These are phyloP conservation scores for Gasteruption jaculator DNA, from an alignment of 2,888 invertebrate genomes.

Conservation along the genomic window DNA sequence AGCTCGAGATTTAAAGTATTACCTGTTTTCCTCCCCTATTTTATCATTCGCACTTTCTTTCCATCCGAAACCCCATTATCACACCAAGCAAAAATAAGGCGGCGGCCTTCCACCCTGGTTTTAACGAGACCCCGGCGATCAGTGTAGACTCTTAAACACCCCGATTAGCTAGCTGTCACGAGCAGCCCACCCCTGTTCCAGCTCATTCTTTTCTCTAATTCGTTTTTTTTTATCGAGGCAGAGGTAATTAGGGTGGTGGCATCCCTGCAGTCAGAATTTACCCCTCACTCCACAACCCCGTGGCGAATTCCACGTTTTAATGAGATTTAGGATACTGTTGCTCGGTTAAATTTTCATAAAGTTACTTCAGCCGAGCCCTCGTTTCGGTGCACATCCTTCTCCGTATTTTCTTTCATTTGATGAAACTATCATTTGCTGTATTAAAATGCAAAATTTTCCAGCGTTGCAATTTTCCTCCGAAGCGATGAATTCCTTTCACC, in stretches of 20 bases:
- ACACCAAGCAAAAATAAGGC: constrained; percentile 46
- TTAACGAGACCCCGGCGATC: constrained; percentile 50
- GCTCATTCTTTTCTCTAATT: constrained; percentile 51
- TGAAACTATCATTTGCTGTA: too few relatives aligned
- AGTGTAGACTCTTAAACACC: constrained; percentile 53
- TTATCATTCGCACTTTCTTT: constrained; percentile 23
- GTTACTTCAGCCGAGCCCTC: constrained; percentile 32
- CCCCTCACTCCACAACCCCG: constrained; percentile 19
- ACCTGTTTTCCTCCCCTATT: too few relatives aligned
- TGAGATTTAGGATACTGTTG: constrained; percentile 45
- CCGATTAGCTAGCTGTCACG: constrained; percentile 52
- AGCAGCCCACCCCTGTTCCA: constrained; percentile 48
- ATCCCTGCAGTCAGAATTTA: constrained; percentile 43
- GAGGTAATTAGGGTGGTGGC: constrained; percentile 51
- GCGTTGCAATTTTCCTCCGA: too few relatives aligned
- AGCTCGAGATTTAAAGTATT: too few relatives aligned
- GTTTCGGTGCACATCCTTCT: too few relatives aligned
- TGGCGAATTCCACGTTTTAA: constrained; percentile 40
- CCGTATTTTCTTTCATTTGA: too few relatives aligned
- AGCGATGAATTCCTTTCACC: too few relatives aligned
- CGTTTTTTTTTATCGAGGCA: constrained; percentile 45
- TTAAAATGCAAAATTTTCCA: too few relatives aligned
- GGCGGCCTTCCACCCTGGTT: constrained; percentile 39
- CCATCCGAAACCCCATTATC: constrained; percentile 45
- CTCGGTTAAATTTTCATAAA: constrained; percentile 44